These are phyloP conservation scores for Turritopsis dohrnii DNA, from an alignment of 30 jellyfish, hydroid and myxozoan genomes.

Conservation along the genomic window DNA sequence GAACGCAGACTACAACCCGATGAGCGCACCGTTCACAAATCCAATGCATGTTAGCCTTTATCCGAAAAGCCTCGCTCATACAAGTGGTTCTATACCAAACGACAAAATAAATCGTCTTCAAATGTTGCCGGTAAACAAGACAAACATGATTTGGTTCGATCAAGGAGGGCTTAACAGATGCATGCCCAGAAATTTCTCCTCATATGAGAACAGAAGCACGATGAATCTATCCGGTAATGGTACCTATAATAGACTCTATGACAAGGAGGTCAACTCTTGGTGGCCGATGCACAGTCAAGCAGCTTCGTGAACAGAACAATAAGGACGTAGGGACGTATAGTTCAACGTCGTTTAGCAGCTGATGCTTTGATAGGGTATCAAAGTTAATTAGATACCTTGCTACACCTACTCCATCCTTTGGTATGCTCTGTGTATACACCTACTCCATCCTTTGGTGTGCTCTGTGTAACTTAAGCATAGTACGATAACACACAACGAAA, in stretches of 20 bases:
- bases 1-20: background rate
- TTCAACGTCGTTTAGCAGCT: too few species aligned
- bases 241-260: background rate
- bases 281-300: slow-evolving; percentile 29
- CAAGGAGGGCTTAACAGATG: background rate
- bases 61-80: slow-evolving; percentile 20
- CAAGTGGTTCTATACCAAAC: background rate
- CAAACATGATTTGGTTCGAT: slow-evolving; percentile 20
- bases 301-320: background rate
- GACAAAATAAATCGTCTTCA: slow-evolving; percentile 9
- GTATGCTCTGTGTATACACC: too few species aligned
- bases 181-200: slow-evolving; percentile 13
- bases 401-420: too few species aligned
- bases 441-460: too few species aligned
- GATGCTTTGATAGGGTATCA: too few species aligned
- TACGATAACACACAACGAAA: too few species aligned
- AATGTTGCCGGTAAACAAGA: background rate
- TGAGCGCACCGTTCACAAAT: background rate
- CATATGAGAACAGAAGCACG: slow-evolving; percentile 4
- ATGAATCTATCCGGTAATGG: slow-evolving; percentile 9
- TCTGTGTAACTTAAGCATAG: too few species aligned
- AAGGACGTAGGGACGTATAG: background rate
- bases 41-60: background rate
- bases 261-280: slow-evolving; percentile 20
- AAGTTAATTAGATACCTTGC: too few species aligned